These are phyloP conservation scores for Phaenicophaeus curvirostris DNA, from an alignment of 2,797 vertebrate species.

Conservation along the genomic window DNA sequence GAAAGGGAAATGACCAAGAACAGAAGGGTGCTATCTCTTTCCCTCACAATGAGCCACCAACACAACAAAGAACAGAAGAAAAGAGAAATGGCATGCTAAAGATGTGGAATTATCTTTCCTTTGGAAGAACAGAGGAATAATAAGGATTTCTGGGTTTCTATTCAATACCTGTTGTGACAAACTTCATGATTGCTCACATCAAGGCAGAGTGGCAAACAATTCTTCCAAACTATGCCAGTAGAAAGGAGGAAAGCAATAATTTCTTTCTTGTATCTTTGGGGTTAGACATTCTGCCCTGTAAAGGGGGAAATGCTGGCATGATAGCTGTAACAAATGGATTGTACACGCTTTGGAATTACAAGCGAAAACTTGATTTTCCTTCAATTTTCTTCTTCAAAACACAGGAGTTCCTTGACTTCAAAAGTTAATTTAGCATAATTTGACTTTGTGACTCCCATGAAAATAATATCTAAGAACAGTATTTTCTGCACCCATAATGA, in stretches of 20 bases:
- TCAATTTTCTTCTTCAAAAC: neutral
- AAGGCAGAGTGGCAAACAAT: neutral
- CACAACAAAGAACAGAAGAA: neutral
- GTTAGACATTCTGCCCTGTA: neutral
- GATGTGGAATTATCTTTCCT: neutral
- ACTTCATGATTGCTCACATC: neutral
- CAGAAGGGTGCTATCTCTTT: neutral
- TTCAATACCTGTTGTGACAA: neutral
- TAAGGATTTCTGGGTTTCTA: neutral
- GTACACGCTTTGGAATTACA: neutral
- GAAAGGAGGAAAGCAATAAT: neutral
- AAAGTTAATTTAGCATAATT: neutral
- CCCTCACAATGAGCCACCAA: neutral
- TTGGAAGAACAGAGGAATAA: neutral
- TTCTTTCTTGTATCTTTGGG: neutral
- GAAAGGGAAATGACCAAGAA: neutral
- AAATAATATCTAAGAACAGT: neutral
- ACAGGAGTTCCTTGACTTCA: neutral
- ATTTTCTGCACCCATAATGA: neutral
- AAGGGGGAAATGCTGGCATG: neutral
- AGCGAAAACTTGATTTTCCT: neutral
- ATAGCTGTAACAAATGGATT: neutral
- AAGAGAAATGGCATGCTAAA: neutral
- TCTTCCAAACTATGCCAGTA: neutral
- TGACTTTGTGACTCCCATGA: neutral